A percentile compares a stretch with the other conserved stretches of the same genome.
Conservation (phyloP, 2,113 vertebrate species). For the Neotragus pygmaeus region DNA sequence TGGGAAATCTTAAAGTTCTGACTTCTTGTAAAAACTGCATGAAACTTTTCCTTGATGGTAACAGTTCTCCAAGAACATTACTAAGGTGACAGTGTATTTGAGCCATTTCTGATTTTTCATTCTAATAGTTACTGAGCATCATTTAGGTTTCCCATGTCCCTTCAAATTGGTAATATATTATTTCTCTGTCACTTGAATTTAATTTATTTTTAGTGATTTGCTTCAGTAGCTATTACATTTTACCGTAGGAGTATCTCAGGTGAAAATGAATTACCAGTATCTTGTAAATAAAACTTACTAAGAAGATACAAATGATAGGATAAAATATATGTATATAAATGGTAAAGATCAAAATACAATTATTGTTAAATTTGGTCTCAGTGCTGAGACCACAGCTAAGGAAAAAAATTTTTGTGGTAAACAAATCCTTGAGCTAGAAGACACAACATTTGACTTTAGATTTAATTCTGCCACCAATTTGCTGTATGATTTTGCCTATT, state of each 20-base stretch:
- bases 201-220: slow-evolving; percentile 30
- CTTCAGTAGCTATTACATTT: slow-evolving; percentile 36
- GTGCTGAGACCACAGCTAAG: background rate
- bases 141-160: slow-evolving; percentile 19
- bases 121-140: slow-evolving; percentile 5
- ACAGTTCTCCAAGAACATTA: background rate
- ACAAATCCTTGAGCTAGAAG: background rate
- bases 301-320: background rate
- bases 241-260: background rate
- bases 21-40: background rate
- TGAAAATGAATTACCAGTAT: slow-evolving; percentile 37
- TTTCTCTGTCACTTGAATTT: slow-evolving; percentile 26
- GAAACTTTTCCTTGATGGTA: background rate
- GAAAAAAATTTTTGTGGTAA: background rate
- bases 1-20: slow-evolving; percentile 30
- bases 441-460: background rate
- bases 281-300: background rate
- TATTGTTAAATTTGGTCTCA: slow-evolving; percentile 18
- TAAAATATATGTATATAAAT: background rate
- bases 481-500: background rate
- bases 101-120: background rate
- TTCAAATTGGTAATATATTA: background rate
- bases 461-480: background rate
- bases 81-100: background rate
- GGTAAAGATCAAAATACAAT: background rate